These are phyloP conservation scores for Cladopsammia gracilis DNA, from an alignment of 64 coral and sea anemone genomes.

Conservation along the genomic window DNA sequence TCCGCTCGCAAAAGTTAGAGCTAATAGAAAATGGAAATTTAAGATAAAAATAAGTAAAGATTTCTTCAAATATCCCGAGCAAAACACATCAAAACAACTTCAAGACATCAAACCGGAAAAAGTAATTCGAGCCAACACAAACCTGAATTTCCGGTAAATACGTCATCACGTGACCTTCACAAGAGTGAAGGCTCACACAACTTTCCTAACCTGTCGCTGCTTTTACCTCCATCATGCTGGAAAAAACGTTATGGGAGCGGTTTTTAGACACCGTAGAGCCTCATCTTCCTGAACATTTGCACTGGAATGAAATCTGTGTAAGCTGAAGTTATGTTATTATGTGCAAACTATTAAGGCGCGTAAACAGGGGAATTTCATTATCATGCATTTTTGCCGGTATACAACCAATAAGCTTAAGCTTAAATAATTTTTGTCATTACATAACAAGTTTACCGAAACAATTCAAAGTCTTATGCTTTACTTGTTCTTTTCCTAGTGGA, in stretches of 20 bases:
- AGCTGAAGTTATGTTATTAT: conserved; percentile 5
- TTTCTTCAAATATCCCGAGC: too few species aligned
- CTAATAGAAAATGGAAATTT: too few species aligned
- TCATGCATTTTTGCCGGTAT: neutral
- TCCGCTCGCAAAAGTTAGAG: neutral
- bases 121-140: neutral
- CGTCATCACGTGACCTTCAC: conserved; percentile 34
- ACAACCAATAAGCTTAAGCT: neutral
- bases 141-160: neutral
- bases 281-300: conserved; percentile 95
- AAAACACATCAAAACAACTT: neutral
- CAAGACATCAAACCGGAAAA: neutral
- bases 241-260: conserved; percentile 82
- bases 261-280: conserved; percentile 93
- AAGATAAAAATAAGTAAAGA: too few species aligned
- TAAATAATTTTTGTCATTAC: neutral
- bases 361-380: neutral
- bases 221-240: conserved; percentile 32
- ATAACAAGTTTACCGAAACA: too few species aligned
- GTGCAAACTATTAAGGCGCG: neutral
- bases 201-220: too few species aligned
- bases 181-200: neutral
- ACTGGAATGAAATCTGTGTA: conserved; percentile 99
- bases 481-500: conserved; percentile 80
- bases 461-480: neutral